Base-by-base conservation (phyloP, 2,888 invertebrate genomes). In the Eubasilissa splendida region DNA sequence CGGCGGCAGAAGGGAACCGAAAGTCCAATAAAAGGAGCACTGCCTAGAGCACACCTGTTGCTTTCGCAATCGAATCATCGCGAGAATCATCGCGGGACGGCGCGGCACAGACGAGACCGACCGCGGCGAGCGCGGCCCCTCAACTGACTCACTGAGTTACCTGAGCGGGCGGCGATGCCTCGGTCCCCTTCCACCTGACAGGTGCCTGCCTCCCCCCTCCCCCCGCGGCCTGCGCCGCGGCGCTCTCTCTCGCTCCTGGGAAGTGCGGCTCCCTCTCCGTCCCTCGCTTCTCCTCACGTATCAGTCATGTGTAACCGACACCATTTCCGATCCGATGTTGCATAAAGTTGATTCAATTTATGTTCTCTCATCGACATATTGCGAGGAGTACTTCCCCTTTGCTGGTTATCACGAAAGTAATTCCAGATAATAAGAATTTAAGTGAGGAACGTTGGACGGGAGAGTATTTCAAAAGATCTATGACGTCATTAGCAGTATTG, bases 21-120 rank as follows among this genome's bases (percentile, higher is more conserved):
- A 87, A 90, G 53, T 71, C 78, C 63, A 60, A 73, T 90, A 90
- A 89, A 90, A 89, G 90, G 89, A 90, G 89, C 89, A 88, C 87
- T 86, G 88, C 87, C 87, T 87, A 87, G 89, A 88, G 88, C 52
- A 90, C 90, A 90, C 90, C 90, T 90, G 90, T 89, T 89, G 88
- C 89, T 89, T 88, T 86, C 88, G 88, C 87, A 88, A 89, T 89
- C 88, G 88, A 88, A 89, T 88, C 88, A 87, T 53, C 54, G 11
- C 71, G 71, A 53, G 33, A n/a, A 86, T 86, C 86, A 87, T 87
- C 86, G 86, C 86, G 86, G 86, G 85, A 50, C 54, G 33, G 87
- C 86, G 84, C 88, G 85, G 88, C 58, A 14, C 42, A 50, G 89
- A 90, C 90, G 88, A 89, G 89, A 89, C 89, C 90, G 88, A 87